Evolutionary conservation across 2,113 vertebrate genomes (phyloP).

Genomic region (Centrocercus urophasianus): DNA sequence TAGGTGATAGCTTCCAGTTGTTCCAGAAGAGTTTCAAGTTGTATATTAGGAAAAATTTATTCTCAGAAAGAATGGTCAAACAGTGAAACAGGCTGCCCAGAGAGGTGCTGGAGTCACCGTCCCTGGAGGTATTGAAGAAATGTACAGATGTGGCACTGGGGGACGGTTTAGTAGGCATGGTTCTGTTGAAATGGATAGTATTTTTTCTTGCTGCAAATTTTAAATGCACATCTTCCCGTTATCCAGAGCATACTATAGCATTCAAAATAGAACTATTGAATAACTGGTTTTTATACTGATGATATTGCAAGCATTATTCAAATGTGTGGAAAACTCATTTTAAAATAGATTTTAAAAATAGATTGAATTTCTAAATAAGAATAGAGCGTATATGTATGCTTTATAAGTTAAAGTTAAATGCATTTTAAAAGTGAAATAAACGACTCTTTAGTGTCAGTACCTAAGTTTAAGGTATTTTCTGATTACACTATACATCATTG

Average conservation of each 20-base stretch:
- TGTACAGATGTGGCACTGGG: too few species aligned
- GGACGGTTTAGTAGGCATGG: too few species aligned
- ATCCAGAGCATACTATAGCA: neutral
- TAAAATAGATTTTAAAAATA: neutral
- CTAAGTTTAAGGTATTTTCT: neutral
- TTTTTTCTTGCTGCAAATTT: neutral
- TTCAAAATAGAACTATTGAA: constrained; percentile 10
- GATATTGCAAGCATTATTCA: neutral
- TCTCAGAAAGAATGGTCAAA: too few species aligned
- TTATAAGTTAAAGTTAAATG: neutral
- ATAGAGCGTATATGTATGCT: neutral
- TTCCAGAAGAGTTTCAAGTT: too few species aligned
- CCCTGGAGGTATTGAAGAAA: too few species aligned
- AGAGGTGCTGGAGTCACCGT: too few species aligned
- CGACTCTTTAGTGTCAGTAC: neutral
- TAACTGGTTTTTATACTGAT: neutral
- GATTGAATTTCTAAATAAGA: neutral
- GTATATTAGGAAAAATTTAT: too few species aligned
- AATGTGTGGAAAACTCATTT: neutral
- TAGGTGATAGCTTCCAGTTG: too few species aligned
- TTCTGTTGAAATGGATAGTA: neutral
- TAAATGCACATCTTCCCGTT: neutral
- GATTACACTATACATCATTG: accelerated
- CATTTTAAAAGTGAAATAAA: neutral
- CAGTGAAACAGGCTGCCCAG: too few species aligned